phyloP scores from a whole-genome alignment of 2,888 invertebrate genomes.

The Leptinotarsa tumamoca region DNA sequence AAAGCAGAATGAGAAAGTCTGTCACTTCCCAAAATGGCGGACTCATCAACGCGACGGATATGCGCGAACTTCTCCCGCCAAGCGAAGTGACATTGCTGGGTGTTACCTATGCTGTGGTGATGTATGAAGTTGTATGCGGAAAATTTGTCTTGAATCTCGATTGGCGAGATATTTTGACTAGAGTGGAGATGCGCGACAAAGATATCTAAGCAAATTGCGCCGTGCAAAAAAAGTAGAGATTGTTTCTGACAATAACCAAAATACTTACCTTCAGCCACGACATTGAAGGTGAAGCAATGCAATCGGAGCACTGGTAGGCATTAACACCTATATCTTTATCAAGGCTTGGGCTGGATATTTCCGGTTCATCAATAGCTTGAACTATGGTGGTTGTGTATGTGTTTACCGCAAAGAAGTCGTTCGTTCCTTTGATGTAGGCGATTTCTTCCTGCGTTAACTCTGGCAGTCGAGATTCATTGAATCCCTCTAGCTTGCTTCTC shows the following conservation, averaged over 20 bases:
- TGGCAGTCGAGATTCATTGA: slow-evolving; percentile 73
- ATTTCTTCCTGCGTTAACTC: slow-evolving; percentile 73
- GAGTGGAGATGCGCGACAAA: too few species aligned
- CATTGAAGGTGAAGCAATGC: background rate
- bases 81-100: too few species aligned
- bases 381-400: slow-evolving; percentile 70
- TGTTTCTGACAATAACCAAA: background rate
- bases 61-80: too few species aligned
- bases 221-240: background rate
- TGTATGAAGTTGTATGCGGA: too few species aligned
- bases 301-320: background rate
- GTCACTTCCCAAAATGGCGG: too few species aligned
- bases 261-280: background rate
- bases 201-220: too few species aligned
- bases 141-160: too few species aligned
- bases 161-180: too few species aligned
- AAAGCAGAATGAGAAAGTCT: too few species aligned
- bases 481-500: slow-evolving; percentile 72
- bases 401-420: slow-evolving; percentile 82
- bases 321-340: background rate
- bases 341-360: background rate
- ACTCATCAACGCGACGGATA: too few species aligned
- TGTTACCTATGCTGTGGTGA: too few species aligned
- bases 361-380: slow-evolving; percentile 29
- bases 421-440: slow-evolving; percentile 71